Evolutionary conservation across 92 coral and sea anemone genomes (phyloP), one percentile per base, ranked within the genome.

Genomic region (Diadumene lineata): DNA sequence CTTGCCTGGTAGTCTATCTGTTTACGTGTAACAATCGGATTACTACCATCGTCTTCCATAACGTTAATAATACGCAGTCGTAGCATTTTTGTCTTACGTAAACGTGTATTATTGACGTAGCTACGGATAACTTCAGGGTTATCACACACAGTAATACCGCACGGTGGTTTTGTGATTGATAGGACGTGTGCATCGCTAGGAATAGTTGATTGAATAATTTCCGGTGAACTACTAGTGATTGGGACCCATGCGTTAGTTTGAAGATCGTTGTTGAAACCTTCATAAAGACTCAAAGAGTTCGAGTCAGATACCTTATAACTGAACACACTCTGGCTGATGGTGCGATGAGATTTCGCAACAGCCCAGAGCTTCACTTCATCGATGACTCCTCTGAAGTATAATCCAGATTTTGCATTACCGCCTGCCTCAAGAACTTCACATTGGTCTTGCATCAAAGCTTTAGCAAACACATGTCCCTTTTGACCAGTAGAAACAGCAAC

Each of bases 341-440:
- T 92, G 34, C 82, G 60, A 69, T 94, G 98, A 10, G 98, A 64
- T 76, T 86, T 88, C 58, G 97, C 97, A 72, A 88, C 73, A 44
- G 87, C 80, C 98, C 98, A 94, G 50, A 92, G 71, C 22, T 93
- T 87, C n/a, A 94, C 84, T 71, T 94, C 93, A 76, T 94, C 98
- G 63, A 94, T 78, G 10, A 82, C 60, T 9, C 98, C 98, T 0
- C 98, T 92, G 68, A 80, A 94, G 72, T 82, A 94, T 60, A 73
- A 60, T 15, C 76, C 80, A n/a, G 89, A 55, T 18, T 68, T 78
- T 61, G 48, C 77, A 72, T 94, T 87, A 1, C 98, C 98, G 25
- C 98, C 98, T 32, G 93, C 93, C 57, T 92, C 97, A 17, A 94
- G 87, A 50, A 76, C 84, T 69, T 91, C 94, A 27, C 98, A 94